Evolutionary conservation across 2,888 invertebrate species (phyloP).

Genomic region (Sinelater perroti): DNA sequence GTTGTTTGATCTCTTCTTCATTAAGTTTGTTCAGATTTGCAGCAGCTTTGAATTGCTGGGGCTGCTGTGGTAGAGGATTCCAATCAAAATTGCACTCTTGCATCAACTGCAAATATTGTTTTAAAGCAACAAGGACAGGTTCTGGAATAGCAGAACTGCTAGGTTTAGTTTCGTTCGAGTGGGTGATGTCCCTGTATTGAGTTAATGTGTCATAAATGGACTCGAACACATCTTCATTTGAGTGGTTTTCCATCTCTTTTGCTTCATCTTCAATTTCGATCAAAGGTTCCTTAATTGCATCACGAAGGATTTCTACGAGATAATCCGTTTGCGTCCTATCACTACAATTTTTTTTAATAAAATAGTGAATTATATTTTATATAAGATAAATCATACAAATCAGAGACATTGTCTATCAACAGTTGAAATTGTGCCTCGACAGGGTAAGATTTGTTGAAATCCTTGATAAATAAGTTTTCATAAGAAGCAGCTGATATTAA

Average conservation of each 20-base stretch:
- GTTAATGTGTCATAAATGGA: constrained; percentile 17
- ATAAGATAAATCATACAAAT: constrained; percentile 45
- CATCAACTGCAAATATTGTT: constrained; percentile 11
- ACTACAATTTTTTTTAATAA: constrained; percentile 48
- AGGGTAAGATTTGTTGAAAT: constrained; percentile 55
- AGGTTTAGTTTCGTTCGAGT: background rate
- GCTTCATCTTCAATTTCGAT: constrained; percentile 17
- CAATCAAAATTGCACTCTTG: constrained; percentile 8
- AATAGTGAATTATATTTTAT: background rate
- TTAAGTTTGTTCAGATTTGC: constrained; percentile 10
- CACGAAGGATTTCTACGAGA: constrained; percentile 41
- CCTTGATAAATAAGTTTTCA: constrained; percentile 58
- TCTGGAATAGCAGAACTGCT: background rate
- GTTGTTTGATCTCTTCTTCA: constrained; percentile 56
- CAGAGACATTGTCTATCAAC: constrained; percentile 52
- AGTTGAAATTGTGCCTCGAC: constrained; percentile 54
- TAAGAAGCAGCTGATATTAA: constrained; percentile 54
- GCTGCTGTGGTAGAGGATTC: background rate
- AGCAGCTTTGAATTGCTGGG: background rate
- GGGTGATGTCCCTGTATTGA: constrained; percentile 10
- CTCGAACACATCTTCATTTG: constrained; percentile 12
- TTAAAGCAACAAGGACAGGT: constrained; percentile 5
- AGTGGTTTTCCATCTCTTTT: background rate
- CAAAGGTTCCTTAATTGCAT: constrained; percentile 51
- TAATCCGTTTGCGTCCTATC: constrained; percentile 56